Evolutionary conservation across 2,113 vertebrate species (phyloP).

Genomic region (Silurus glanis): DNA sequence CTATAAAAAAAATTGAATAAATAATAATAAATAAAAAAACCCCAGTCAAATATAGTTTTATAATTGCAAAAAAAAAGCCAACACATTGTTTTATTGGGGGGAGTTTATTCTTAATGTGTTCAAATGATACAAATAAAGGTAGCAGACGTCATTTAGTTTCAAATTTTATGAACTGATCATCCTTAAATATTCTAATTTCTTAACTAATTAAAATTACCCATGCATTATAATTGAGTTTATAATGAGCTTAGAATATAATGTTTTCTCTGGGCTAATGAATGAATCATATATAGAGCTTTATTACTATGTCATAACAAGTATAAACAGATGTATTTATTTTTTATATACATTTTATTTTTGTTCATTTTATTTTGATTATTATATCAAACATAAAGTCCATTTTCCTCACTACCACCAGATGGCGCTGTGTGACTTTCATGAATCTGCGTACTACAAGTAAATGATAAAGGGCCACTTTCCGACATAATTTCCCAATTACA

Average conservation of each 20-base stretch:
- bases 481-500: background rate
- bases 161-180: background rate
- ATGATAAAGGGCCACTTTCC: background rate
- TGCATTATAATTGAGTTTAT: too few relatives aligned
- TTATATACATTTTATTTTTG: background rate
- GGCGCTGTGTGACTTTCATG: background rate
- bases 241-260: background rate
- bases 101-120: background rate
- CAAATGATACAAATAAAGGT: background rate
- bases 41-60: too few relatives aligned
- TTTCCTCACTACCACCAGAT: conserved; percentile 15
- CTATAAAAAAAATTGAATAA: background rate
- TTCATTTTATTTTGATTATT: too few relatives aligned
- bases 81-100: too few relatives aligned
- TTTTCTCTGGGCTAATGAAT: background rate
- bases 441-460: background rate
- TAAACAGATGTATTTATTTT: background rate
- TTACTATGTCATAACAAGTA: background rate
- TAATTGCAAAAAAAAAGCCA: too few relatives aligned
- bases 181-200: background rate
- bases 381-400: too few relatives aligned
- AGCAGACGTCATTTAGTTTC: background rate
- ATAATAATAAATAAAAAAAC: too few relatives aligned
- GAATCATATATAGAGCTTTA: background rate
- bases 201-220: background rate